These are phyloP conservation scores for Spilogale gracilis DNA, from an alignment of 2,113 vertebrate species.

Conservation along the genomic window DNA sequence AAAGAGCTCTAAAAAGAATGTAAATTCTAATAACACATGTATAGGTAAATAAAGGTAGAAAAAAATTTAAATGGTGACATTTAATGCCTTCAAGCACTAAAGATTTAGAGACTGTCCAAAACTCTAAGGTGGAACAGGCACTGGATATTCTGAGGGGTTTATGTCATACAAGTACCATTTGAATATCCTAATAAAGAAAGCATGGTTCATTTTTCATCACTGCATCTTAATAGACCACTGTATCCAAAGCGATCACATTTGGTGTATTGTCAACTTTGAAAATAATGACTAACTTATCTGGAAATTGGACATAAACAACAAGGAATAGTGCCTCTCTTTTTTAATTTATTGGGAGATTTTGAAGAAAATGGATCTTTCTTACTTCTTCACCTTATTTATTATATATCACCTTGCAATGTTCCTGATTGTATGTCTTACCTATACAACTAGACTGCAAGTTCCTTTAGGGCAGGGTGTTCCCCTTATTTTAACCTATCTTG, in stretches of 20 bases:
- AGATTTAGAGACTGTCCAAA: not conserved
- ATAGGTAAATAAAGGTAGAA: not conserved
- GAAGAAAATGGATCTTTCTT: not conserved
- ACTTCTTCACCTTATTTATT: not conserved
- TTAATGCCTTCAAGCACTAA: not conserved
- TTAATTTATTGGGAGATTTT: not conserved
- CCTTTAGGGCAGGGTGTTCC: slow-evolving; percentile 2
- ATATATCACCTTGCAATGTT: not conserved
- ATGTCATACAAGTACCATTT: not conserved
- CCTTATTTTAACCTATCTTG: slow-evolving; percentile 29
- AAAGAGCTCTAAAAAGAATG: not conserved
- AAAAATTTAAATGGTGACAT: not conserved
- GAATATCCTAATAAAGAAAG: not conserved
- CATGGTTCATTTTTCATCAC: not conserved
- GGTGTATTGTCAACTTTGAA: slow-evolving; percentile 44
- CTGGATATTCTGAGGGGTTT: not conserved
- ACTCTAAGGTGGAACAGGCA: not conserved
- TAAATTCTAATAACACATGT: not conserved
- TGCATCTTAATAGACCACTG: not conserved
- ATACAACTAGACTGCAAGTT: slow-evolving; percentile 35
- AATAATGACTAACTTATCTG: not conserved
- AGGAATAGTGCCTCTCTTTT: not conserved
- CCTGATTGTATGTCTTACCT: not conserved
- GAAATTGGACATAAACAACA: slow-evolving; percentile 40
- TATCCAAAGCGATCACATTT: slow-evolving; percentile 10